Evolutionary conservation across 2,797 vertebrate genomes (phyloP).

Genomic region (Squalus acanthias): DNA sequence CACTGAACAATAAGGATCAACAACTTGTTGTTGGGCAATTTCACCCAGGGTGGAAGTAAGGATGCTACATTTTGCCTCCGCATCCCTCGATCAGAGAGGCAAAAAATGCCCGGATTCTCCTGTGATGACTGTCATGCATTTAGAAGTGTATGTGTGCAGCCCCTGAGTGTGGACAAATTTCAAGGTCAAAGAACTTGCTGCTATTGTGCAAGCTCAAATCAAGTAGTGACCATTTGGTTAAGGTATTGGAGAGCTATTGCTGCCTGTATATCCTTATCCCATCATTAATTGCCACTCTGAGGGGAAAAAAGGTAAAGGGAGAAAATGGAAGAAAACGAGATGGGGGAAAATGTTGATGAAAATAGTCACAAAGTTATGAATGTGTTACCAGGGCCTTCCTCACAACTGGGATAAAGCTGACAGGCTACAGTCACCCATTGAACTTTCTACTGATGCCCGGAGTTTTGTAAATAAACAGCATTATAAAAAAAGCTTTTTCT

Average conservation of each 20-base stretch:
- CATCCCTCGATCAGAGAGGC: not conserved
- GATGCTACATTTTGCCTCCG: not conserved
- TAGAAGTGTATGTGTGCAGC: not conserved
- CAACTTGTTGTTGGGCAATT: not conserved
- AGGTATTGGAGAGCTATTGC: not conserved
- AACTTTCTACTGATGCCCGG: no score
- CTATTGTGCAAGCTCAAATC: not conserved
- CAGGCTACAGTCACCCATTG: no score
- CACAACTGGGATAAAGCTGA: no score
- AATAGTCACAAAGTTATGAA: not conserved
- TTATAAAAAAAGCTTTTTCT: no score
- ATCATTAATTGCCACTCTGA: not conserved
- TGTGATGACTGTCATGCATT: not conserved
- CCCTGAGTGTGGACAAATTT: not conserved
- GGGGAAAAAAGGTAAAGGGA: not conserved
- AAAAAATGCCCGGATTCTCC: not conserved
- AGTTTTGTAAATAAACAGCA: no score
- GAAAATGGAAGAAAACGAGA: not conserved
- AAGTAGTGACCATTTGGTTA: not conserved
- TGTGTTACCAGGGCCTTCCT: no score
- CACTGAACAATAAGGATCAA: not conserved
- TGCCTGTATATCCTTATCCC: not conserved
- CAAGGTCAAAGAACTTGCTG: not conserved
- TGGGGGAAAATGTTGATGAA: not conserved
- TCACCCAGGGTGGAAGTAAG: not conserved